A percentile compares a stretch with the other conserved stretches of the same genome.
phyloP scores from a whole-genome alignment of 2,888 invertebrate genomes.

The Cerastoderma edule region DNA sequence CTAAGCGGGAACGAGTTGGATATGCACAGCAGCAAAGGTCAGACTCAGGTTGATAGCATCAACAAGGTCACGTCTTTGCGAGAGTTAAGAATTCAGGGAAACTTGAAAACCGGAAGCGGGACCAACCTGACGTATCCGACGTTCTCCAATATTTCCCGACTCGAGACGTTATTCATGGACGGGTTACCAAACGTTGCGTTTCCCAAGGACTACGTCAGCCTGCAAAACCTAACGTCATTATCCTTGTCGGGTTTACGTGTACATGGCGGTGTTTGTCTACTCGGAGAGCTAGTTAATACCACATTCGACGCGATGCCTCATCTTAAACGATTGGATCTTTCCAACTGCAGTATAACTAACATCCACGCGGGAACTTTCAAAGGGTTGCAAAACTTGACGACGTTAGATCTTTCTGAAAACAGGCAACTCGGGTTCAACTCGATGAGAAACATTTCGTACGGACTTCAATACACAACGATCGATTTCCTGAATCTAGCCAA shows the following conservation, averaged over 20 bases:
- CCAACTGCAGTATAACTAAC: slow-evolving; percentile 5
- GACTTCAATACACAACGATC: slow-evolving; percentile 44
- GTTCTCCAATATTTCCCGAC: neutral
- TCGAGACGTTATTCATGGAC: slow-evolving; percentile 18
- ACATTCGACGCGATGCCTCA: slow-evolving; percentile 4
- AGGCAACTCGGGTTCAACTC: slow-evolving; percentile 29
- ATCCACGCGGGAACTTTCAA: neutral
- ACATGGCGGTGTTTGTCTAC: neutral
- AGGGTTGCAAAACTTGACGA: neutral
- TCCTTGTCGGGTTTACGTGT: neutral
- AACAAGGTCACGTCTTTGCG: neutral
- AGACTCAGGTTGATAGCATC: neutral
- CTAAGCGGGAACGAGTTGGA: neutral
- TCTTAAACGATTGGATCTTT: slow-evolving; percentile 3
- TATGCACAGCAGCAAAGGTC: neutral
- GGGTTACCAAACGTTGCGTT: slow-evolving; percentile 4
- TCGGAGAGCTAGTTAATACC: neutral
- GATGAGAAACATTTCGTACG: slow-evolving; percentile 43
- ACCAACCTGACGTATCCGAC: neutral
- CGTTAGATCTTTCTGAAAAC: slow-evolving; percentile 47
- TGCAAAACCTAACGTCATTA: neutral
- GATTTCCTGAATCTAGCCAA: slow-evolving; percentile 37
- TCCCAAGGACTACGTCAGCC: neutral
- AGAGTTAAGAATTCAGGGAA: neutral
- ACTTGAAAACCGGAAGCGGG: neutral